These are phyloP conservation scores for Protosalanx chinensis DNA, from an alignment of 2,797 vertebrate genomes.

Conservation along the genomic window DNA sequence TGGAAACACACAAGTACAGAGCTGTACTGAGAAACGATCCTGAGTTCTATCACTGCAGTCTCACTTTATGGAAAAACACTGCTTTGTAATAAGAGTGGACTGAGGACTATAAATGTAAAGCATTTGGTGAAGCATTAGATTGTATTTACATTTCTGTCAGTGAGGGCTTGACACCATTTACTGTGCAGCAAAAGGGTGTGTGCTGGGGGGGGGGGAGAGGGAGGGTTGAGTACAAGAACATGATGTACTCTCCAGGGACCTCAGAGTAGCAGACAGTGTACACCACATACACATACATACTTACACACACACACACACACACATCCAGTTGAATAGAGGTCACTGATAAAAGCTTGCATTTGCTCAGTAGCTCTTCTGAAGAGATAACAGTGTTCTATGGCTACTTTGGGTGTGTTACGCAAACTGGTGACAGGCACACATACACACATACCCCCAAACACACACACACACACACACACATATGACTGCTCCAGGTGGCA, in stretches of 20 bases:
- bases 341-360: constrained; percentile 12
- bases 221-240: not conserved
- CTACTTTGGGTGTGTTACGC: constrained; percentile 4
- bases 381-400: constrained; percentile 7
- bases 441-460: not conserved
- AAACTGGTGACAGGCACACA: constrained; percentile 3
- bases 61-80: too few species aligned
- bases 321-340: constrained; percentile 1
- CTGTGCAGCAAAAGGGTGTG: not conserved
- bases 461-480: constrained; percentile 11
- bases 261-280: constrained; percentile 2
- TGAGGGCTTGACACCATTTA: constrained; percentile 7
- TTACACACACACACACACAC: not conserved
- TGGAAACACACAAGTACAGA: too few species aligned
- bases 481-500: constrained; percentile 3
- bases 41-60: too few species aligned
- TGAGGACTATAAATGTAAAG: too few species aligned
- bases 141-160: not conserved
- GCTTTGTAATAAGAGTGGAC: not conserved
- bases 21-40: too few species aligned
- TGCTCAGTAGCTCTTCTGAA: constrained; percentile 4
- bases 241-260: not conserved
- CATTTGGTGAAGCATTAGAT: not conserved
- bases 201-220: too few species aligned
- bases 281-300: constrained; percentile 3